Conservation (phyloP, 1,140 invertebrate species). For the Araneus ventricosus region DNA sequence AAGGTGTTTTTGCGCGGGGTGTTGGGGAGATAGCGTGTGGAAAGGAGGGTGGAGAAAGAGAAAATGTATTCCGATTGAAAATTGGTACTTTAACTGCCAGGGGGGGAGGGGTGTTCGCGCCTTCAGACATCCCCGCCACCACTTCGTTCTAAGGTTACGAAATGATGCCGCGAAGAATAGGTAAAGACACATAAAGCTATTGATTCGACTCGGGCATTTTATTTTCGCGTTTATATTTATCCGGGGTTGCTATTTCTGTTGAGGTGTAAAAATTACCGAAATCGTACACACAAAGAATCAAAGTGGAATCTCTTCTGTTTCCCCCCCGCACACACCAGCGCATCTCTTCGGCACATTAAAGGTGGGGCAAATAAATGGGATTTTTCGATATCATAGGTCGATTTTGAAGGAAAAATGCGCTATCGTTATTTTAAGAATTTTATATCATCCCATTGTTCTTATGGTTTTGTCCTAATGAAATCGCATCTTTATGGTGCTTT, state of each 20-base stretch:
- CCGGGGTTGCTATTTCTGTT: not conserved
- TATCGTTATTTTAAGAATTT: no score
- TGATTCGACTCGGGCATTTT: not conserved
- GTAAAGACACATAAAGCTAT: conserved; percentile 3
- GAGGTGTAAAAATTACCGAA: not conserved
- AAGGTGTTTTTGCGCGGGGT: not conserved
- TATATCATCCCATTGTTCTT: no score
- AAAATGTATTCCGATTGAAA: conserved; percentile 38
- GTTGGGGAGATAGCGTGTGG: not conserved
- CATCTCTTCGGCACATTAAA: not conserved
- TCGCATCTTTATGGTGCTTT: no score
- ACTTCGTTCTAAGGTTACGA: not conserved
- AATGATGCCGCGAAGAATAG: not conserved
- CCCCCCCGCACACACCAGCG: not conserved
- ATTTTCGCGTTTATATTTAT: conserved; percentile 3
- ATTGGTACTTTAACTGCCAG: conserved; percentile 27
- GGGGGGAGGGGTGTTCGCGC: not conserved
- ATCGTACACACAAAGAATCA: not conserved
- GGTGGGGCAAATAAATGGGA: not conserved
- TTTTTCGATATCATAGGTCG: not conserved
- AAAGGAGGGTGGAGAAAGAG: not conserved
- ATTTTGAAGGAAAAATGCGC: not conserved
- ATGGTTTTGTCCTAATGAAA: no score
- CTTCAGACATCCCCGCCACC: not conserved
- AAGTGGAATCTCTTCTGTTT: not conserved